Evolutionary conservation across 2,113 vertebrate species (phyloP), one percentile per base, ranked within the genome.

Genomic region (Cryptomyrus ogoouensis): DNA sequence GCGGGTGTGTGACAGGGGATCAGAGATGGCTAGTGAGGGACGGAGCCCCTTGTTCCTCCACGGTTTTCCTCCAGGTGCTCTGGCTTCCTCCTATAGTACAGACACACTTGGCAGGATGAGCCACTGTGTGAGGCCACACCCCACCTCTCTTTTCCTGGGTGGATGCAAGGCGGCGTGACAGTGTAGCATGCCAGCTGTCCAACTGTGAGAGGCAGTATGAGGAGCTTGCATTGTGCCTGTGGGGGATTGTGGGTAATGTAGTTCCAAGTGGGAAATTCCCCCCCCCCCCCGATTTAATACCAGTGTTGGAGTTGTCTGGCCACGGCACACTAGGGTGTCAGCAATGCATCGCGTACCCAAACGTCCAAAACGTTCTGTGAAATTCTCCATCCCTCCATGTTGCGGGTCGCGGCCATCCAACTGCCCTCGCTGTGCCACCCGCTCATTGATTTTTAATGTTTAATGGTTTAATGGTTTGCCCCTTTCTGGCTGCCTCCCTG

Each of bases 221-320:
- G 21, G 44, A 86, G 9, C 24, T n/a, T 49, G 83, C 21, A 50
- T 49, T 85, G 83, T 49, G 42, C 5, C 2, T 12, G 42, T 24
- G 42, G 19, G 21, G 83, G 39, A 47, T 85, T 85, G 42, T 85
- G 83, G 83, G 83, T 85, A 85, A n/a, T 85, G 83, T 47, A 85
- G 83, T 85, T 47, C 19, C 9, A 42, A 49, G 83, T 47, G 44
- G 47, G 44, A 27, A 50, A 49, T 8, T 0, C 0, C 46, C 2
- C 19, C 52, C 19, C 53, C 19, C 52, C 52, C 52, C 52, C 17
- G 39, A 21, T 49, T 13, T 77, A 77, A 85, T 85, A 47, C 44
- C 47, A 47, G 8, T 85, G 35, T 39, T 39, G 31, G 44, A 24
- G 17, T n/a, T 46, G 83, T 47, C 21, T 21, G 42, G 44, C 9